Base-by-base conservation (phyloP, 35 echinoderm and acorn worm genomes). In the Amphiura filiformis region DNA sequence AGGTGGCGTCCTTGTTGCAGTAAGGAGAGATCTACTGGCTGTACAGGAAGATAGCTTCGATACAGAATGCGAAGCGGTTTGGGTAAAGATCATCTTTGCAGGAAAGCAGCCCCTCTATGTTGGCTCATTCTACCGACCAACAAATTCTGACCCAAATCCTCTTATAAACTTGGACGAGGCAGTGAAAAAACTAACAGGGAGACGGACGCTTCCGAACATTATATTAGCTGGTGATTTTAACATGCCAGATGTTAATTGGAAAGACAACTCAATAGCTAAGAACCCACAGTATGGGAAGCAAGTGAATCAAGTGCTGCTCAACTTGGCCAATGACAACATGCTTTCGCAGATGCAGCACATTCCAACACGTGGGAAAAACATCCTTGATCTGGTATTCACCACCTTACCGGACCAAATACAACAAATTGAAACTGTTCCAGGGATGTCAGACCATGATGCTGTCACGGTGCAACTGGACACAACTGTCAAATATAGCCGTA, bases 401-500 rank as follows among this genome's bases (percentile, higher is more conserved):
- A 90, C 88, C 4, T 75, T 64, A 38, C 81, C 88, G 70, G 88
- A 90, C 65, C 47, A 90, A 40, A 90, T 90, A 22, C 84, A 36
- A 23, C 75, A 84, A 31, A 42, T 83, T 14, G 81, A 84, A 44
- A 84, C 44, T 28, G 80, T 83, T 9, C 88, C 81, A 70, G 88
- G 80, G 30, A 90, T 90, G 38, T 56, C 81, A 57, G 57, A 90
- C 80, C 88, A 90, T 64, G 41, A 85, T 34, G 80, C 80, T 34
- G 88, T 90, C 13, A 77, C 88, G 65, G 81, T 44, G 20, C 28
- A 90, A 47, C 49, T 90, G 22, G 39, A 49, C 39, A 70, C 44
- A 28, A 31, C 47, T 15, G 11, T 90, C 57, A 76, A 90, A 41
- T 84, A 85, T 35, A 83, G 18, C 56, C 83, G 47, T 18, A 90